These are phyloP conservation scores for Drosophila rubida DNA, from an alignment of 2,888 invertebrate genomes.

Conservation along the genomic window DNA sequence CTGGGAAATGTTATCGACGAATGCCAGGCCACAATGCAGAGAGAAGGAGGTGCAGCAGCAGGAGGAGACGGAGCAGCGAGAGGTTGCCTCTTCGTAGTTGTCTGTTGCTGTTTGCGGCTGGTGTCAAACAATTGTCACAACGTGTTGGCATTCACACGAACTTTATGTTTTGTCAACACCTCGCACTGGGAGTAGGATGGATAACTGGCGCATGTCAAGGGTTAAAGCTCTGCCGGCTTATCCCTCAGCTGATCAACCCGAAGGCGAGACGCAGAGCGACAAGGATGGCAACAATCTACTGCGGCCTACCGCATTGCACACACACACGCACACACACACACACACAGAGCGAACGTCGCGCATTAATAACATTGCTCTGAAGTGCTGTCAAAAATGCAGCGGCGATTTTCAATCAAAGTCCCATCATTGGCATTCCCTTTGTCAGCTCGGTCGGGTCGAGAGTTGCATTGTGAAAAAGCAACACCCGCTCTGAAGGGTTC, in stretches of 20 bases:
- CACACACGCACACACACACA: not conserved
- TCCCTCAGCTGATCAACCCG: slow-evolving; percentile 8
- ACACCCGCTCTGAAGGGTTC: slow-evolving; percentile 74
- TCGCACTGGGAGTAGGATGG: slow-evolving; percentile 40
- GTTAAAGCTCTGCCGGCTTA: slow-evolving; percentile 34
- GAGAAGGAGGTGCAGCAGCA: slow-evolving; percentile 33
- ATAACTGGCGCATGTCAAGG: slow-evolving; percentile 41
- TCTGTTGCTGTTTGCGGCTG: slow-evolving; percentile 42
- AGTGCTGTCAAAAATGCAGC: slow-evolving; percentile 76
- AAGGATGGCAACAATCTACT: slow-evolving; percentile 8
- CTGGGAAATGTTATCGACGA: slow-evolving; percentile 73
- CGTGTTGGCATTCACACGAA: slow-evolving; percentile 83
- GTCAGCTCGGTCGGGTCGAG: slow-evolving; percentile 38
- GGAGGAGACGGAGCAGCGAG: slow-evolving; percentile 56
- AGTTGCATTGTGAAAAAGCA: slow-evolving; percentile 69
- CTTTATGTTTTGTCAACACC: slow-evolving; percentile 82
- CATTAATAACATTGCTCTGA: slow-evolving; percentile 74
- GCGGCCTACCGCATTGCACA: slow-evolving; percentile 80
- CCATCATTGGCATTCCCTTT: slow-evolving; percentile 50
- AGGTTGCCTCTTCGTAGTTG: slow-evolving; percentile 72
- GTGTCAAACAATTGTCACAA: slow-evolving; percentile 80
- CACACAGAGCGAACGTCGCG: slow-evolving; percentile 13
- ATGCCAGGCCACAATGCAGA: slow-evolving; percentile 43
- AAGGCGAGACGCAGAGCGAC: not conserved
- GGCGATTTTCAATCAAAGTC: slow-evolving; percentile 82